Evolutionary conservation across 2,888 invertebrate species (phyloP), one percentile per base, ranked within the genome.

Genomic region (Neuroscelio doddi): DNA sequence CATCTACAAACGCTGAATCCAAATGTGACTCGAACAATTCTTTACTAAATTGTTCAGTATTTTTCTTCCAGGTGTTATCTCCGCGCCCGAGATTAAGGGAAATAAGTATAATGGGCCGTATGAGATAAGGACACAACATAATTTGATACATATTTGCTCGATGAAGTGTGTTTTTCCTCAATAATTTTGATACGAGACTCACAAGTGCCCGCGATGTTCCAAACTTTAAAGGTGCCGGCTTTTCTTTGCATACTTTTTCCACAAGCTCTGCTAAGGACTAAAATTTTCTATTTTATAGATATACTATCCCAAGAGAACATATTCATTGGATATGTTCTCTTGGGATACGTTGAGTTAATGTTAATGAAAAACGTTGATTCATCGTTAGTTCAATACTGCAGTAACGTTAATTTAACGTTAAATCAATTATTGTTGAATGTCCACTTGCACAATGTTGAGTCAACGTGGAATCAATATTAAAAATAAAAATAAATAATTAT

Each of bases 101-200:
- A 9, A 78, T 69, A 47, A 75, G 72, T n/a, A 71, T 62, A 1
- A 79, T 49, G 3, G 59, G 65, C 10, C 74, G 73, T 0, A 72
- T 71, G 1, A 81, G 72, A 45, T 71, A 70, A 0, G 80, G 82
- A 24, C 79, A 80, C 0, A 79, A 69, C 3, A 83, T 44, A 1
- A 83, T 64, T 24, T 78, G 75, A 14, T 73, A 64, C 12, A 79
- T 77, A 1, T 63, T 72, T 0, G 83, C 82, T 45, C 83, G 77
- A 24, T 56, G 56, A 0, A 26, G 0, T 3, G 75, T 51, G 10
- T 76, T 55, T 56, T 76, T 76, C 8, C 74, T 74, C 12, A 84
- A 56, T 72, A 83, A 78, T 64, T 77, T 81, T 9, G 78, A 81
- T 61, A 81, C 64, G 5, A 82, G 30, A 12, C 74, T 77, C 9